phyloP scores from a whole-genome alignment of 35 echinoderm and acorn worm genomes.

The Heliocidaris erythrogramma region DNA sequence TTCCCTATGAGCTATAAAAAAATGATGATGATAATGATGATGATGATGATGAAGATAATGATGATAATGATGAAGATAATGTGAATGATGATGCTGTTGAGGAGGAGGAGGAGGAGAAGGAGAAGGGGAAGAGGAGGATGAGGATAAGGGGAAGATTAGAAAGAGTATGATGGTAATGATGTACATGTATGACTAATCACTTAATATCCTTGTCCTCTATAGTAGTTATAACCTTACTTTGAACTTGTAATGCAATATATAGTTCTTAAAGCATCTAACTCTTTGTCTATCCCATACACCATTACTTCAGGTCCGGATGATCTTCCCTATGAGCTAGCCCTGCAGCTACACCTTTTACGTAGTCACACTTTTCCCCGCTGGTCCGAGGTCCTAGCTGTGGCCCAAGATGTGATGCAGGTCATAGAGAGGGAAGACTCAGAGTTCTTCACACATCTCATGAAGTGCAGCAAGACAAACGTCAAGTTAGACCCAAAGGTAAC shows the following conservation, averaged over 20 bases:
- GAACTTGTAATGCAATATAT: too few relatives aligned
- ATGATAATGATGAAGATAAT: neutral
- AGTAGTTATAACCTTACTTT: too few relatives aligned
- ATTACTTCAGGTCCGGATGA: conserved; percentile 52
- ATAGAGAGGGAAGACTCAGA: conserved; percentile 52
- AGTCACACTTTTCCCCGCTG: conserved; percentile 63
- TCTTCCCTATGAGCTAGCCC: conserved; percentile 76
- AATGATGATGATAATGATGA: neutral
- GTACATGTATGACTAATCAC: too few relatives aligned
- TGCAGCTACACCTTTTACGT: conserved; percentile 66
- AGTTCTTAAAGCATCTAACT: too few relatives aligned
- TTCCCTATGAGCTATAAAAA: too few relatives aligned
- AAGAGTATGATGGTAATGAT: too few relatives aligned
- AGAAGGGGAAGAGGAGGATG: too few relatives aligned
- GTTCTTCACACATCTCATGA: conserved; percentile 57
- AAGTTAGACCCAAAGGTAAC: conserved; percentile 70
- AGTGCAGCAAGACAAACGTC: conserved; percentile 60
- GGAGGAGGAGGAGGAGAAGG: too few relatives aligned
- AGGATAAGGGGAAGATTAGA: too few relatives aligned
- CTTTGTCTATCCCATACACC: too few relatives aligned
- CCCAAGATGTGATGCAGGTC: conserved; percentile 63
- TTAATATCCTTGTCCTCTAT: too few relatives aligned
- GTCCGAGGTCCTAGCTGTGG: conserved; percentile 69
- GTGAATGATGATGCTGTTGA: too few relatives aligned
- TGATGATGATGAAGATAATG: neutral